phyloP scores from a whole-genome alignment of 1,140 invertebrate species.

The Drosophila paulistorum region DNA sequence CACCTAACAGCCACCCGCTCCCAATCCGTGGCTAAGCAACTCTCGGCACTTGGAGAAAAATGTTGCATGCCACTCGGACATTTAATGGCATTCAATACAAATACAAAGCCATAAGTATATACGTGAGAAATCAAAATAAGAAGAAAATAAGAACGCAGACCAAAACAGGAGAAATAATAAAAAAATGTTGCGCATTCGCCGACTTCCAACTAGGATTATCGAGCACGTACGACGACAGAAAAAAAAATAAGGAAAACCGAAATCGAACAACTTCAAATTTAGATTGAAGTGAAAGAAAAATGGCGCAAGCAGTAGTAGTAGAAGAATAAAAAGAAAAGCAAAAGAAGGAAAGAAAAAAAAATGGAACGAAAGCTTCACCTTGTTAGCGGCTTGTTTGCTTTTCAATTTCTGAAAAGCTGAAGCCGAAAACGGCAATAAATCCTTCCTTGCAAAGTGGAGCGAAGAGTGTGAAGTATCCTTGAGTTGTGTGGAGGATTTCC shows the following conservation, averaged over 20 bases:
- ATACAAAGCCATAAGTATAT: constrained; percentile 60
- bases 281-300: constrained; percentile 65
- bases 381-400: constrained; percentile 80
- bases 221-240: constrained; percentile 58
- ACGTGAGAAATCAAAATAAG: constrained; percentile 71
- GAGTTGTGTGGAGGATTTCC: constrained; percentile 48
- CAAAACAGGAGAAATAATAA: constrained; percentile 11
- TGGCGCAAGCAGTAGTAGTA: constrained; percentile 19
- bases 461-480: constrained; percentile 59
- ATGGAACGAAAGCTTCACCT: constrained; percentile 66
- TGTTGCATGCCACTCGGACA: constrained; percentile 77
- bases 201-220: constrained; percentile 56
- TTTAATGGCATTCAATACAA: constrained; percentile 68
- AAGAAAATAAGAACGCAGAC: constrained; percentile 37
- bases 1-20: background rate
- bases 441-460: constrained; percentile 53
- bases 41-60: constrained; percentile 46
- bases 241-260: constrained; percentile 40
- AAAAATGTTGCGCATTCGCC: constrained; percentile 26
- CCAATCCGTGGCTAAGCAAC: background rate
- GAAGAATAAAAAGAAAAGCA: constrained; percentile 16
- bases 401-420: constrained; percentile 71
- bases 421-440: constrained; percentile 80
- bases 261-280: constrained; percentile 70
- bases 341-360: constrained; percentile 28